These are phyloP conservation scores for Aurelia sp. DNA, from an alignment of 30 jellyfish, hydroid and myxozoan genomes.

Conservation along the genomic window DNA sequence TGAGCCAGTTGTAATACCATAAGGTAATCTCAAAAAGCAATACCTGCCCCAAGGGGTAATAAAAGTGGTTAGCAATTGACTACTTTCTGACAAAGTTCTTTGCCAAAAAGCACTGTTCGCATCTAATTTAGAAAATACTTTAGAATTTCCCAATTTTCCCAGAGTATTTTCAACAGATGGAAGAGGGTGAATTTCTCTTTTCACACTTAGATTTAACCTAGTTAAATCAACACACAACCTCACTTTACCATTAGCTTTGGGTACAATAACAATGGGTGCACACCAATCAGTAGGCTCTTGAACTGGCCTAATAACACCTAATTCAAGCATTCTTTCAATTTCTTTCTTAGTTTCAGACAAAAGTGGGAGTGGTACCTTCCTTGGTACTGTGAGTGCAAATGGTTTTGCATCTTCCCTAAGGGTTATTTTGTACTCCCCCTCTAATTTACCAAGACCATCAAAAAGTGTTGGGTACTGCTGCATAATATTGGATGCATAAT, in stretches of 20 bases:
- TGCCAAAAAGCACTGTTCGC: slow-evolving; percentile 84
- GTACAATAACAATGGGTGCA: slow-evolving; percentile 64
- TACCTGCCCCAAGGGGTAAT: slow-evolving; percentile 53
- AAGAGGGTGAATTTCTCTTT: slow-evolving; percentile 66
- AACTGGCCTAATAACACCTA: slow-evolving; percentile 65
- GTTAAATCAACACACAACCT: slow-evolving; percentile 71
- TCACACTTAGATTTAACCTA: slow-evolving; percentile 34
- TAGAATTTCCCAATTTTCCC: slow-evolving; percentile 2
- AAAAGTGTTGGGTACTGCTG: too few relatives aligned
- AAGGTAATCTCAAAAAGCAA: slow-evolving; percentile 66
- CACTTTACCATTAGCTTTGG: slow-evolving; percentile 45
- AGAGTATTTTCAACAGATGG: slow-evolving; percentile 34
- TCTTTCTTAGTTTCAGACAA: slow-evolving; percentile 46
- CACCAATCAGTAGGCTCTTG: slow-evolving; percentile 79
- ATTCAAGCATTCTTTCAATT: slow-evolving; percentile 51
- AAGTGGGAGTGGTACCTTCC: too few relatives aligned
- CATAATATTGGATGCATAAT: too few relatives aligned
- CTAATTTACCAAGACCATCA: slow-evolving; percentile 25
- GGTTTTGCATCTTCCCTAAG: slow-evolving; percentile 38
- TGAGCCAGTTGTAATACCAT: slow-evolving; percentile 47
- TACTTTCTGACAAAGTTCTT: slow-evolving; percentile 38
- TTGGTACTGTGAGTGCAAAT: slow-evolving; percentile 58
- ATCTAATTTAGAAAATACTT: slow-evolving; percentile 58
- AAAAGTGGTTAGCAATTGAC: slow-evolving; percentile 18
- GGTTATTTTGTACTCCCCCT: slow-evolving; percentile 43